These are phyloP conservation scores for Hyles lineata DNA, from an alignment of 2,888 invertebrate species.

Conservation along the genomic window DNA sequence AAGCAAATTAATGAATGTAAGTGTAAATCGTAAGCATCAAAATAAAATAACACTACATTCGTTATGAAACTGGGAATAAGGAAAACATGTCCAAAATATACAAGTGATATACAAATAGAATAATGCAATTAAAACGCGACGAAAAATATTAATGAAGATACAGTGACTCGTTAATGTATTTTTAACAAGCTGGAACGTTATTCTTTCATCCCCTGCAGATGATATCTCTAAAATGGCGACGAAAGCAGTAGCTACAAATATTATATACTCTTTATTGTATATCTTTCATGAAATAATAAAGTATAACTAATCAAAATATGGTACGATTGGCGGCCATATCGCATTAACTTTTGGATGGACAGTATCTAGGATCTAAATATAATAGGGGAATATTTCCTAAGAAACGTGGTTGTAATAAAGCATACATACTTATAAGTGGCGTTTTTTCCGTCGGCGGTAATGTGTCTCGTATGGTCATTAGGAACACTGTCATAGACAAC, in stretches of 20 bases:
- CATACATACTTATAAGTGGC: constrained; percentile 91
- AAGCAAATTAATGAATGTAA: constrained; percentile 1
- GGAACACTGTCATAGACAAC: constrained; percentile 94
- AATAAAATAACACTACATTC: not conserved
- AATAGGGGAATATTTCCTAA: no score
- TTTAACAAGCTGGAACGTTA: not conserved
- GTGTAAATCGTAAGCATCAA: not conserved
- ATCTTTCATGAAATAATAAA: no score
- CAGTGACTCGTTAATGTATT: constrained; percentile 19
- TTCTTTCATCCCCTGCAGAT: not conserved
- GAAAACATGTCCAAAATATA: not conserved
- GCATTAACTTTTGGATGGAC: no score
- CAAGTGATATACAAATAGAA: not conserved
- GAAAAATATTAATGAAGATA: constrained; percentile 14
- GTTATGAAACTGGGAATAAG: not conserved
- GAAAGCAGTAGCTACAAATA: not conserved
- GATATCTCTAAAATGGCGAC: not conserved
- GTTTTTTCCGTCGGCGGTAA: constrained; percentile 95
- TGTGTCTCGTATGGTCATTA: constrained; percentile 94
- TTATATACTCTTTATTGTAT: no score
- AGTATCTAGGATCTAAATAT: no score
- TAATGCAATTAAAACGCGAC: not conserved
- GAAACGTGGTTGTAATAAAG: constrained; percentile 22
- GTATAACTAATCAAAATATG: no score
- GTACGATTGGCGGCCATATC: no score